Conservation (phyloP, 2,888 invertebrate genomes). For the Myathropa florea region DNA sequence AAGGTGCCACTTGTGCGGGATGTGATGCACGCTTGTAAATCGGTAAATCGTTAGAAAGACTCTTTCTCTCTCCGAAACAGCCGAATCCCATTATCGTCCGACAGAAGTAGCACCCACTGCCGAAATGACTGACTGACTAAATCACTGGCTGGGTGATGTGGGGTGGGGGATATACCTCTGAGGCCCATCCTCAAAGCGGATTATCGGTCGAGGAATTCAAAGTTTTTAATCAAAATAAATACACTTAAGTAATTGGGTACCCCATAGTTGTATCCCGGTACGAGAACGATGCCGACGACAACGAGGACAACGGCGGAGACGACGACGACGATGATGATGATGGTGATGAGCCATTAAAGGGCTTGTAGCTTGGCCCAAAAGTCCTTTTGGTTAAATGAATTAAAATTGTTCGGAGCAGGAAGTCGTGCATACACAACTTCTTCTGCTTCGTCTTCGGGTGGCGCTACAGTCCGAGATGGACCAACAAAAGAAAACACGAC, state of each 20-base stretch:
- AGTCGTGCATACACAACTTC: not conserved
- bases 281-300: not conserved
- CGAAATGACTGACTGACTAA: slow-evolving; percentile 17
- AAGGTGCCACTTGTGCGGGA: slow-evolving; percentile 47
- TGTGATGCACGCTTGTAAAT: slow-evolving; percentile 44
- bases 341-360: slow-evolving; percentile 22
- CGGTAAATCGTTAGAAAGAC: slow-evolving; percentile 41
- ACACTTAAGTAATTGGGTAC: slow-evolving; percentile 57
- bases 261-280: no score
- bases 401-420: not conserved
- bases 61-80: not conserved
- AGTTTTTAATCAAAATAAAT: slow-evolving; percentile 61
- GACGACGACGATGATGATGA: slow-evolving; percentile 21
- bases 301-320: not conserved
- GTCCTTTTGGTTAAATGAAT: not conserved
- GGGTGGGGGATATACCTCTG: slow-evolving; percentile 4
- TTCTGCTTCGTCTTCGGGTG: no score
- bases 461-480: no score
- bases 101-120: slow-evolving; percentile 21
- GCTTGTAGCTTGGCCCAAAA: not conserved
- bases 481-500: no score
- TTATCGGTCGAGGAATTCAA: slow-evolving; percentile 46
- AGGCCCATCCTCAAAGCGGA: slow-evolving; percentile 51
- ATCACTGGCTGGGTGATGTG: not conserved
- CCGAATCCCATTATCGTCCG: slow-evolving; percentile 27